phyloP scores from a whole-genome alignment of 2,113 vertebrate genomes.

The Columba livia region DNA sequence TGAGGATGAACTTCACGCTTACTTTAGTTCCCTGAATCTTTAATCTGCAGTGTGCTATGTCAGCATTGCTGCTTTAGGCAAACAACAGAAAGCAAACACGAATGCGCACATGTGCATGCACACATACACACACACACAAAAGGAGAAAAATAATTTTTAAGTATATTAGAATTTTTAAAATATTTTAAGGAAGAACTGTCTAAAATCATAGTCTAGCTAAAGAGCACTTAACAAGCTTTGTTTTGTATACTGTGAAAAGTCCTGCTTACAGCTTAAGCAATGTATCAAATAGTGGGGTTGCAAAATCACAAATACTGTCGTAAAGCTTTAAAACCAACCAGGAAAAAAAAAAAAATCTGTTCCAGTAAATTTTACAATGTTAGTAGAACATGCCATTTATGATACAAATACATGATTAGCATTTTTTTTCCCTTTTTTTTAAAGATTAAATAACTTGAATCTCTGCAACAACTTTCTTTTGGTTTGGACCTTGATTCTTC shows the following conservation, averaged over 20 bases:
- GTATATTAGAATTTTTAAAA: neutral
- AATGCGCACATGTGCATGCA: accelerated
- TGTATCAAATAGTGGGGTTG: neutral
- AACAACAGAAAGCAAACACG: neutral
- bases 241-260: neutral
- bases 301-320: neutral
- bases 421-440: neutral
- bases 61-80: neutral
- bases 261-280: neutral
- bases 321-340: neutral
- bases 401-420: accelerated
- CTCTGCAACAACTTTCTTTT: neutral
- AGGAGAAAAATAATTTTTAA: neutral
- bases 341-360: neutral
- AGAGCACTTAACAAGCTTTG: neutral
- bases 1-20: conserved; percentile 41
- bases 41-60: neutral
- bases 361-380: neutral
- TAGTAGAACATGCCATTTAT: neutral
- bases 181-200: neutral
- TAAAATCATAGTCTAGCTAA: neutral
- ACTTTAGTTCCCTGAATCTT: neutral
- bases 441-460: neutral
- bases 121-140: neutral
- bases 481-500: neutral